Conservation (phyloP, 2,888 invertebrate species). For the Xylota sylvarum region DNA sequence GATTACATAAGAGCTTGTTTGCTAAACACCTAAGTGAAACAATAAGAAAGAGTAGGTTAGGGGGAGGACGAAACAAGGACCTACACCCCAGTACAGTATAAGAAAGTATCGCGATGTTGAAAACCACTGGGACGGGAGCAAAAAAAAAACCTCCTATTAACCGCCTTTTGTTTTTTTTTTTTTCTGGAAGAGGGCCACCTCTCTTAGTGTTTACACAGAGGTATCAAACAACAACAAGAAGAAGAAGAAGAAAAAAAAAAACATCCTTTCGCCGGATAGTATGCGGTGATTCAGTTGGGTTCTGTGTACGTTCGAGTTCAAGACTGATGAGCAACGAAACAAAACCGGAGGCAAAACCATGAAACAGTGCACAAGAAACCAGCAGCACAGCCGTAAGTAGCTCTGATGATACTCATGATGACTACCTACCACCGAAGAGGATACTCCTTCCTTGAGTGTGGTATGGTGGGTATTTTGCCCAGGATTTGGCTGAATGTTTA, state of each 20-base stretch:
- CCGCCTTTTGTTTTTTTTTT: slow-evolving; percentile 50
- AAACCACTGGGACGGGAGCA: slow-evolving; percentile 12
- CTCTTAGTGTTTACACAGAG: slow-evolving; percentile 53
- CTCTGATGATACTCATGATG: slow-evolving; percentile 73
- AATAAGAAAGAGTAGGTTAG: slow-evolving; percentile 44
- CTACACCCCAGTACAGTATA: not conserved
- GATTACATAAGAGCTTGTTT: slow-evolving; percentile 73
- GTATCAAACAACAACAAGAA: slow-evolving; percentile 30
- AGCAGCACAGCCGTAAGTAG: slow-evolving; percentile 61
- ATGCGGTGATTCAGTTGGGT: slow-evolving; percentile 51
- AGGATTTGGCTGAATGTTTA: slow-evolving; percentile 58
- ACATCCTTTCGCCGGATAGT: slow-evolving; percentile 36
- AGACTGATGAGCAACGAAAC: slow-evolving; percentile 47
- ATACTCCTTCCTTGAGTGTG: slow-evolving; percentile 15
- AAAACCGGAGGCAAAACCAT: slow-evolving; percentile 40
- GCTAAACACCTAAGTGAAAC: slow-evolving; percentile 75
- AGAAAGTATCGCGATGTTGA: slow-evolving; percentile 5
- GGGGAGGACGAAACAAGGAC: slow-evolving; percentile 5
- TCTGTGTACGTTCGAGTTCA: slow-evolving; percentile 57
- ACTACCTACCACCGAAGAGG: slow-evolving; percentile 56
- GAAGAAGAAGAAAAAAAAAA: slow-evolving; percentile 20
- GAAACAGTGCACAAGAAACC: slow-evolving; percentile 42
- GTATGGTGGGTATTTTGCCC: slow-evolving; percentile 15
- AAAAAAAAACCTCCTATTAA: slow-evolving; percentile 40
- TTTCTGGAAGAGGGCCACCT: slow-evolving; percentile 41